Evolutionary conservation across 2,113 vertebrate genomes (phyloP).

Genomic region (Sphaerodactylus townsendi): DNA sequence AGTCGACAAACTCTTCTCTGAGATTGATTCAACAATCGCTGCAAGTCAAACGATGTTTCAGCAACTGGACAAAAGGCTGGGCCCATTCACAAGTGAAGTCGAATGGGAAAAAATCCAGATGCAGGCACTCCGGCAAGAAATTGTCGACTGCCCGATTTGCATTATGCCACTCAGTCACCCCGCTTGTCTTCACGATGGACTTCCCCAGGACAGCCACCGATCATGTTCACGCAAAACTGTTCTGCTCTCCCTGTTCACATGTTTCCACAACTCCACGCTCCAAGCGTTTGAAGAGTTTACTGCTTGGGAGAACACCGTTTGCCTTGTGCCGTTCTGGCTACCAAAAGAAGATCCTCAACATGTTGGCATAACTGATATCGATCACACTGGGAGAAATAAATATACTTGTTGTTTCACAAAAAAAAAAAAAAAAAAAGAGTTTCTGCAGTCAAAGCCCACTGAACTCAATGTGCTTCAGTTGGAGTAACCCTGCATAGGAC

Average conservation of each 20-base stretch:
- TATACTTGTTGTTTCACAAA: too few species aligned
- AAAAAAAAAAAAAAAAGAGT: too few species aligned
- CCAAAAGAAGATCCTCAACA: slow-evolving; percentile 71
- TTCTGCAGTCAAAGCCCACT: too few species aligned
- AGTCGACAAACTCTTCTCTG: slow-evolving; percentile 79
- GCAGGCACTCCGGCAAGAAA: slow-evolving; percentile 79
- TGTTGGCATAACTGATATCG: slow-evolving; percentile 20
- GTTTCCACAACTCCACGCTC: slow-evolving; percentile 83
- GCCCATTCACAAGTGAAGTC: slow-evolving; percentile 51
- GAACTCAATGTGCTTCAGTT: too few species aligned
- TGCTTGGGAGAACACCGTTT: slow-evolving; percentile 67
- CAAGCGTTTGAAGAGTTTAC: slow-evolving; percentile 83
- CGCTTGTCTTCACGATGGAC: not conserved
- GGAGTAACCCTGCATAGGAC: too few species aligned
- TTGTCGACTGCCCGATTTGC: slow-evolving; percentile 86
- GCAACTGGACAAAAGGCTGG: slow-evolving; percentile 70
- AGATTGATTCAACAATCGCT: slow-evolving; percentile 81
- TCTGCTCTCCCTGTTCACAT: slow-evolving; percentile 88
- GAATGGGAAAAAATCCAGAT: slow-evolving; percentile 81
- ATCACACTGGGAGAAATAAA: not conserved
- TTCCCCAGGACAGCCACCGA: not conserved
- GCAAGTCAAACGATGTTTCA: slow-evolving; percentile 74
- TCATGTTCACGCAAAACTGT: slow-evolving; percentile 16
- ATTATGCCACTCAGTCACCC: slow-evolving; percentile 69
- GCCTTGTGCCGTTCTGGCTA: slow-evolving; percentile 85